These are phyloP conservation scores for Tipula vernalis DNA, from an alignment of 2,888 invertebrate species.

Conservation along the genomic window DNA sequence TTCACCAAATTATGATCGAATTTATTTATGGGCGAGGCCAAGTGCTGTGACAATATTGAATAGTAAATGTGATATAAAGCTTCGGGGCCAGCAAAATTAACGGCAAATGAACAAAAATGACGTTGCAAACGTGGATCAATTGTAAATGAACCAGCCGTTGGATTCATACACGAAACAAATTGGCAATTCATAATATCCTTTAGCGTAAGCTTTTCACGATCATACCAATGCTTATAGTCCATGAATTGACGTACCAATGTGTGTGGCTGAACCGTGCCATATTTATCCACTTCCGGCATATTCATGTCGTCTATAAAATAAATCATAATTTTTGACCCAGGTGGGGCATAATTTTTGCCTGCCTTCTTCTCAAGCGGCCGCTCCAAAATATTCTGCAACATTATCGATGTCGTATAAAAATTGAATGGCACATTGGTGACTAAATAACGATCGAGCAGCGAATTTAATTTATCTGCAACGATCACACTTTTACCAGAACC, in stretches of 20 bases:
- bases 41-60: slow-evolving; percentile 67
- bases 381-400: slow-evolving; percentile 78
- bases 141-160: slow-evolving; percentile 88
- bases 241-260: slow-evolving; percentile 85
- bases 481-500: slow-evolving; percentile 91
- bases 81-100: slow-evolving; percentile 71
- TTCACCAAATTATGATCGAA: slow-evolving; percentile 48
- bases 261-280: slow-evolving; percentile 91
- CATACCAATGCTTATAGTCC: slow-evolving; percentile 95
- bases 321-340: slow-evolving; percentile 81
- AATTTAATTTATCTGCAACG: slow-evolving; percentile 66
- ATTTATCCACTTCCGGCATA: slow-evolving; percentile 92
- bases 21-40: slow-evolving; percentile 50
- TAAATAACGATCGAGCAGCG: slow-evolving; percentile 62
- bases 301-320: slow-evolving; percentile 95
- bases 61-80: slow-evolving; percentile 75
- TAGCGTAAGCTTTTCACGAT: slow-evolving; percentile 66
- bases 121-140: slow-evolving; percentile 82
- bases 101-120: slow-evolving; percentile 77
- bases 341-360: slow-evolving; percentile 84
- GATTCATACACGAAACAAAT: slow-evolving; percentile 93
- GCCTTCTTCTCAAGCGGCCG: slow-evolving; percentile 92
- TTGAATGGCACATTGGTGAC: slow-evolving; percentile 87
- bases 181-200: slow-evolving; percentile 90
- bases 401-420: slow-evolving; percentile 88